phyloP scores from a whole-genome alignment of 2,113 vertebrate genomes.

The Sylvilagus bachmani region DNA sequence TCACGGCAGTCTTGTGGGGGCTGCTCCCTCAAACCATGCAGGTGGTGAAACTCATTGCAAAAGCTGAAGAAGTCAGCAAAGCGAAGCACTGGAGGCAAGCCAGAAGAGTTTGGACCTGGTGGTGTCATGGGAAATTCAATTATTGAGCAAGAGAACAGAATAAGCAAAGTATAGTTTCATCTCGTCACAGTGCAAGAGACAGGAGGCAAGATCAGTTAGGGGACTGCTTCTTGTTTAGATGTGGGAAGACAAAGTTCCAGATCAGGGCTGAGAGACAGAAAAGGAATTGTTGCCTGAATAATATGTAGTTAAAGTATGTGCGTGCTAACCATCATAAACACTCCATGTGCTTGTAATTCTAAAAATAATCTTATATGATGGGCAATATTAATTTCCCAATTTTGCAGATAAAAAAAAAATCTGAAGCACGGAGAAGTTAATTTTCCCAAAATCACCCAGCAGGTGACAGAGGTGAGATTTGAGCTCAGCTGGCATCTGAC shows the following conservation, averaged over 20 bases:
- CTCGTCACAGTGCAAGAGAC: background rate
- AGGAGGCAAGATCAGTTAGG: background rate
- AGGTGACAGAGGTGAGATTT: slow-evolving; percentile 25
- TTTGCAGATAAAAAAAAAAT: slow-evolving; percentile 36
- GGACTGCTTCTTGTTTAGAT: background rate
- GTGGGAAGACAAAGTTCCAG: background rate
- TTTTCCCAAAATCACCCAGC: slow-evolving; percentile 36
- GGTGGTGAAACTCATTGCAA: background rate
- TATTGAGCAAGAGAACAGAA: background rate
- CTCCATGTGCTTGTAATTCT: background rate
- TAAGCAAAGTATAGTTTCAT: slow-evolving; percentile 2
- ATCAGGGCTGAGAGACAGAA: background rate
- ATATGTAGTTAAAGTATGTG: background rate
- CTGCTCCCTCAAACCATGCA: background rate
- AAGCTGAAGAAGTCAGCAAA: background rate
- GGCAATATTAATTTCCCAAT: background rate
- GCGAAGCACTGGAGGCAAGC: background rate
- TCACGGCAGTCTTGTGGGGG: background rate
- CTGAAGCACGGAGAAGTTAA: slow-evolving; percentile 3
- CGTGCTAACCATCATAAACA: background rate
- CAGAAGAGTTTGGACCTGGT: background rate
- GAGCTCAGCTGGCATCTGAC: slow-evolving; percentile 36
- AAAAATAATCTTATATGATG: background rate
- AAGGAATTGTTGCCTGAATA: background rate
- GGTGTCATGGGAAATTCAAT: background rate